Base-by-base conservation (phyloP, 1,140 invertebrate genomes). In the Trypoxylus dichotomus region DNA sequence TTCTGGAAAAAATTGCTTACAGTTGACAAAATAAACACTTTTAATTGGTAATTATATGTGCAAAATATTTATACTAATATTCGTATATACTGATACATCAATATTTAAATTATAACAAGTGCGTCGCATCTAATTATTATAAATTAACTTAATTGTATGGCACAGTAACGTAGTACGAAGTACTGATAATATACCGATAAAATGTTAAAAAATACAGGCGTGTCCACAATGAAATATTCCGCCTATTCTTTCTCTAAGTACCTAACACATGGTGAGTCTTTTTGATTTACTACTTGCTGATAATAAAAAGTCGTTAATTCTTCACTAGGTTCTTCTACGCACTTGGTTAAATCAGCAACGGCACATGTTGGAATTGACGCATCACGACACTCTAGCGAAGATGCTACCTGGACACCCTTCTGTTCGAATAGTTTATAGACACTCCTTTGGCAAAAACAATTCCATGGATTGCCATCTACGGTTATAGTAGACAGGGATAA, bases 401-500 rank as follows among this genome's bases (percentile, higher is more conserved):
- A 42, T 2, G 13, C 15, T 15, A 73, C 19, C 1, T 19, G 15
- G 1, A 13, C 27, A 13, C 11, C 1, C n/a, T 73, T 41, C n/a
- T 73, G 10, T 32, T 41, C 71, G 0, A 73, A 25, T 11, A 37
- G 15, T 21, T 73, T 73, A 11, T 37, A 8, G 8, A 73, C 37
- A n/a, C 37, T 21, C 37, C 71, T 73, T 8, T 32, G 15, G 8
- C 71, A 73, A 32, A n/a, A 37, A 32, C 71, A 73, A 37, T 73
- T 41, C 71, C 71, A 73, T 37, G 71, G 71, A 15, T 73, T 73
- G 3, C 71, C 71, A n/a, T 73, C 71, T 25, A 73, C 24, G 37
- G n/a, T 15, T n/a, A 73, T 73, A 32, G 25, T 41, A n/a, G 13
- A 13, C 1, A 73, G 13, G 2, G 29, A n/a, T 37, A 73, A 3